A percentile compares a stretch with the other conserved stretches of the same genome.
These are phyloP conservation scores for Coleophora deauratella DNA, from an alignment of 2,888 invertebrate genomes.

Conservation along the genomic window DNA sequence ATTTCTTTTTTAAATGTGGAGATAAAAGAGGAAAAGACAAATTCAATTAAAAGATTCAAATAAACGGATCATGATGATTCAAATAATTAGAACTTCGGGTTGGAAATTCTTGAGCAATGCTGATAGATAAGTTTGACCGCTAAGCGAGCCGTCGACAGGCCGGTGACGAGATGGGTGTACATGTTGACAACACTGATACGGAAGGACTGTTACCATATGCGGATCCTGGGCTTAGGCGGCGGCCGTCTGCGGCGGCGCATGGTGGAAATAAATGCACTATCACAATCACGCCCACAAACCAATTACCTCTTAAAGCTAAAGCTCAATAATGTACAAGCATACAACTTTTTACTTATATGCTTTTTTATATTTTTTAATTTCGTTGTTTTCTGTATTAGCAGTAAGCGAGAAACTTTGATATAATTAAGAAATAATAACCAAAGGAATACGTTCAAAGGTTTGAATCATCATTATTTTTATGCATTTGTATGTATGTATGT, in stretches of 20 bases:
- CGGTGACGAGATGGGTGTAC: slow-evolving; percentile 33
- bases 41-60: too few relatives aligned
- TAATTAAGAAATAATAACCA: too few relatives aligned
- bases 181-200: slow-evolving; percentile 53
- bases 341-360: slow-evolving; percentile 8
- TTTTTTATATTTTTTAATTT: not conserved
- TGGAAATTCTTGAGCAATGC: too few relatives aligned
- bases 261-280: slow-evolving; percentile 71
- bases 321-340: not conserved
- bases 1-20: too few relatives aligned
- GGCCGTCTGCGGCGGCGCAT: slow-evolving; percentile 80
- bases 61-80: too few relatives aligned
- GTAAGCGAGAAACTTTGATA: too few relatives aligned
- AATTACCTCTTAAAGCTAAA: slow-evolving; percentile 9
- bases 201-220: slow-evolving; percentile 85
- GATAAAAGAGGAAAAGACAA: too few relatives aligned
- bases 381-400: not conserved
- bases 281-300: slow-evolving; percentile 40
- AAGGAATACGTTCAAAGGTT: too few relatives aligned
- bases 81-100: too few relatives aligned
- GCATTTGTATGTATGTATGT: too few relatives aligned
- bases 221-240: slow-evolving; percentile 91
- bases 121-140: too few relatives aligned
- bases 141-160: slow-evolving; percentile 60
- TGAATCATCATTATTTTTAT: too few relatives aligned